Evolutionary conservation across 2,113 vertebrate species (phyloP), one percentile per base, ranked within the genome.

Genomic region (Rostratula benghalensis): DNA sequence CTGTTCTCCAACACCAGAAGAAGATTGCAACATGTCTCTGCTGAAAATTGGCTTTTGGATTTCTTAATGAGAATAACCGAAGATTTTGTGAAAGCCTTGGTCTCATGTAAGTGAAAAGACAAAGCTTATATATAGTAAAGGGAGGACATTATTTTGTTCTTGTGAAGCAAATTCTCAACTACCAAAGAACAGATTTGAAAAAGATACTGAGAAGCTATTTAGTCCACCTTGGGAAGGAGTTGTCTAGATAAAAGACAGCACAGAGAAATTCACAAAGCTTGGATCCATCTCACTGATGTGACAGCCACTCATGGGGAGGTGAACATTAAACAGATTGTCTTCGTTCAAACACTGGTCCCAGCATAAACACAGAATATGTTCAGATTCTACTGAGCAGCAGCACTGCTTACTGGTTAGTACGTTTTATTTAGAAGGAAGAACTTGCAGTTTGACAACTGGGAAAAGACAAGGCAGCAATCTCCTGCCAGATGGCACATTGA

Each of bases 311-410:
- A 48, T 4, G 10, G 31, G 50, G 79, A 96, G 90, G 79, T 88
- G 89, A 97, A 70, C 95, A 63, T 50, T 59, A 94, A 96, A 93
- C 96, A 96, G 93, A 94, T 90, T 92, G 93, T 87, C 93, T 90
- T 94, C 50, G 30, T 75, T 94, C 86, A 95, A 95, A 89, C 80
- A 81, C 80, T 43, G 22, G 13, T 81, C n/a, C 64, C 76, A 1
- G 8, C 83, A 89, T 74, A 93, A 92, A 92, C 9, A 43, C 75
- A 94, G 65, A 97, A 70, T 90, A 90, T 83, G 13, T 78, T 93
- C 83, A 86, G 41, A 92, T 78, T 81, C 60, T 83, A n/a, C 70
- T 46, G 76, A 95, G 76, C 53, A 83, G 79, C 59, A 92, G 64
- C 59, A 92, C 37, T 54, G 37, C 94, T 92, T 86, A 80, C 59